Conservation (phyloP, 2,113 vertebrate genomes). For the Neogobius melanostomus region DNA sequence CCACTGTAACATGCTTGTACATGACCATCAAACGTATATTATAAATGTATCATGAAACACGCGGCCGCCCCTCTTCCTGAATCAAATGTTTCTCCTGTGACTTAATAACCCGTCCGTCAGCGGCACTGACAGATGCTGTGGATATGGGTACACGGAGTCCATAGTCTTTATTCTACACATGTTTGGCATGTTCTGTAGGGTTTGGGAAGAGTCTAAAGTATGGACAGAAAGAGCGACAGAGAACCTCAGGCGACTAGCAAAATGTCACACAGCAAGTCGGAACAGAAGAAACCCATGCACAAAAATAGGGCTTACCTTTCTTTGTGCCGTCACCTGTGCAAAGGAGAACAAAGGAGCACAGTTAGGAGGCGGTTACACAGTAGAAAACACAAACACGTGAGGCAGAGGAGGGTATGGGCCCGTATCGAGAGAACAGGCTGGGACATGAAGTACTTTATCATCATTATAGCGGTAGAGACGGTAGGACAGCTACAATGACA, state of each 20-base stretch:
- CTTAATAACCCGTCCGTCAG: background rate
- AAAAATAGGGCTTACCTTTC: conserved; percentile 48
- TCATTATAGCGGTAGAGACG: background rate
- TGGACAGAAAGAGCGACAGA: background rate
- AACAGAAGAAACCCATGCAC: background rate
- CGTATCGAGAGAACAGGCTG: background rate
- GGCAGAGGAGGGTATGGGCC: background rate
- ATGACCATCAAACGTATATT: background rate
- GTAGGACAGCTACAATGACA: background rate
- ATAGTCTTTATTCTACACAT: background rate
- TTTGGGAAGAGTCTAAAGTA: conserved; percentile 5
- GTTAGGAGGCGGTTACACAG: conserved; percentile 18
- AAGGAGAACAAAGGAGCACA: conserved; percentile 12
- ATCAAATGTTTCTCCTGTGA: background rate
- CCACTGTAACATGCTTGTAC: background rate
- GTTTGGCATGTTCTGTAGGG: background rate
- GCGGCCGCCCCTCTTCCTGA: background rate
- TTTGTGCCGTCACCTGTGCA: conserved; percentile 1
- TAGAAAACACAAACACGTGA: background rate
- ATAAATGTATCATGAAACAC: background rate
- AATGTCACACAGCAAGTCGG: conserved; percentile 10
- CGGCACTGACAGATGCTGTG: background rate
- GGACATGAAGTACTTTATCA: background rate
- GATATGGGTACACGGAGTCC: background rate
- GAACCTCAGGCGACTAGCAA: background rate